phyloP scores from a whole-genome alignment of 2,888 invertebrate species.

The Dugesia japonica region DNA sequence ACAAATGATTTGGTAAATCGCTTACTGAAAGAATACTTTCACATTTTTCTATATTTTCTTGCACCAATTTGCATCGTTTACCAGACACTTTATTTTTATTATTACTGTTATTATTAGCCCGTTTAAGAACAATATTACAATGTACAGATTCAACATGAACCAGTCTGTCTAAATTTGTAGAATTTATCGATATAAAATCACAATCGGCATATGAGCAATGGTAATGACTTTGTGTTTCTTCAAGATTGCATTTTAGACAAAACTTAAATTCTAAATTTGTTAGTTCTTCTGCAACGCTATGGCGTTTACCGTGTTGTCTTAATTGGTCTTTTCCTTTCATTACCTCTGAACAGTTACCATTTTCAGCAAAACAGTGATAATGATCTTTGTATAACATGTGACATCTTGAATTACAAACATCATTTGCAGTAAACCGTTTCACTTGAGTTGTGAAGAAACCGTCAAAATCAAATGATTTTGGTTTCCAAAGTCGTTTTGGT shows the following conservation, averaged over 20 bases:
- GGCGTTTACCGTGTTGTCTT: constrained; percentile 24
- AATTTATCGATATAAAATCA: neutral
- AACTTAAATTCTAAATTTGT: constrained; percentile 1
- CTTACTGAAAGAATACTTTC: neutral
- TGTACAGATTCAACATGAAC: neutral
- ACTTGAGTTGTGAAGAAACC: neutral
- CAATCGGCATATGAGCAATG: constrained; percentile 9
- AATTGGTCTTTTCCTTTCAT: constrained; percentile 28
- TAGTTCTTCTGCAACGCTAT: constrained; percentile 23
- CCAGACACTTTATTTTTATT: neutral
- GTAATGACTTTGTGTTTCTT: neutral
- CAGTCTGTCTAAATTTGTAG: neutral
- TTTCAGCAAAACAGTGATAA: constrained; percentile 57
- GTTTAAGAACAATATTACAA: neutral
- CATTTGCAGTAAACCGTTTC: constrained; percentile 48
- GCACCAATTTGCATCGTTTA: neutral
- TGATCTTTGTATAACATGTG: constrained; percentile 62
- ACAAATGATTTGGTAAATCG: neutral
- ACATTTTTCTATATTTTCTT: neutral
- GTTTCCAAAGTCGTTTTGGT: constrained; percentile 13
- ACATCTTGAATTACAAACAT: constrained; percentile 51
- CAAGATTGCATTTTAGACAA: neutral
- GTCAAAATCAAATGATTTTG: neutral
- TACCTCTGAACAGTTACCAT: constrained; percentile 23
- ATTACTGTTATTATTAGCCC: neutral